Base-by-base conservation (phyloP, 2,113 vertebrate species). In the Cryptoleucopteryx plumbea region DNA sequence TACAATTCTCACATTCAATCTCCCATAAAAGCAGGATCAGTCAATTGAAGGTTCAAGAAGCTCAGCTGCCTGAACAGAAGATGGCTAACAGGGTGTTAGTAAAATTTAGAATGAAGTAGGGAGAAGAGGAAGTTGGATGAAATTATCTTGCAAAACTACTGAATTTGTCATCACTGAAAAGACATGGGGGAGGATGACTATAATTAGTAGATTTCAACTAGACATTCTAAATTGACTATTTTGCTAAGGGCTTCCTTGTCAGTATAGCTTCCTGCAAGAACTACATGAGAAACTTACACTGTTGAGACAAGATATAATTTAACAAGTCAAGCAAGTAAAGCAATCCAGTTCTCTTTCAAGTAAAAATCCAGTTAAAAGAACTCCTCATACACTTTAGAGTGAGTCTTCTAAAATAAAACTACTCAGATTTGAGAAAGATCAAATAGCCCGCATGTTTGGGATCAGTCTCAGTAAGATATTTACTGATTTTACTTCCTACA, bases 201-300 rank as follows among this genome's bases (percentile, higher is more conserved):
- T 93, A 92, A 93, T 95, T 92, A 94, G 65, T 71, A 90, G 67
- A 94, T 93, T 86, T 90, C 90, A 94, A 83, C 80, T 74, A 66
- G 63, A 83, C 77, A 71, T 50, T 90, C 72, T 59, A 78, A 92
- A 92, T 13, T 52, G n/a, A 86, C 34, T 88, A 32, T 92, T 93
- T 73, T 62, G 66, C 53, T 90, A 73, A 86, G 58, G 45, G 71
- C 31, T 86, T 93, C 71, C 53, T 86, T 13, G 0, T 65, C 63
- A 32, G n/a, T 27, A n/a, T 9, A 32, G 32, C 21, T 55, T 78
- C 43, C 58, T 58, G 71, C 40, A 86, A 47, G 71, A 90, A 63
- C 43, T 63, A 36, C 23, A 26, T 3, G 34, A 40, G 71, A 78
- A 86, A 67, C 47, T 71, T 63, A 34, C 4, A 42, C 40, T 42